These are phyloP conservation scores for Stenichneumon culpator DNA, from an alignment of 2,888 invertebrate genomes.

Conservation along the genomic window DNA sequence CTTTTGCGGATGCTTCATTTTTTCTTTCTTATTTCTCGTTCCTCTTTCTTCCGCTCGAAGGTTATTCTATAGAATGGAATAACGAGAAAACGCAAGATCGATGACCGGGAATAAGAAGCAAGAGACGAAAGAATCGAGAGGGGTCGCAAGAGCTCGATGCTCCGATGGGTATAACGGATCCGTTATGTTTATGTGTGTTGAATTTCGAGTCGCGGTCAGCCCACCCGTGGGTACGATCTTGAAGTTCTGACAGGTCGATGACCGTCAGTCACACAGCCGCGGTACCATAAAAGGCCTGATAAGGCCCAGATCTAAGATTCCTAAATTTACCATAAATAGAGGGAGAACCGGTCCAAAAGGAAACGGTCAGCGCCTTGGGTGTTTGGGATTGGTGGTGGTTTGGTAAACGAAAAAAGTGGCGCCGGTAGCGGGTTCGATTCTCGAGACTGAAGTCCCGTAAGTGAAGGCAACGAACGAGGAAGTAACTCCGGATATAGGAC, in stretches of 20 bases:
- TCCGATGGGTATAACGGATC: constrained; percentile 21
- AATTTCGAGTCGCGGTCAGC: background rate
- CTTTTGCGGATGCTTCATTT: constrained; percentile 11
- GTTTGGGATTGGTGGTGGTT: too few species aligned
- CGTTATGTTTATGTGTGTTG: background rate
- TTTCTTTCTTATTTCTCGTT: background rate
- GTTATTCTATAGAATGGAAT: background rate
- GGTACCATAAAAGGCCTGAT: background rate
- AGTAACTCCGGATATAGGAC: too few species aligned
- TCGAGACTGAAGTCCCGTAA: too few species aligned
- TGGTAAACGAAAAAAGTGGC: too few species aligned
- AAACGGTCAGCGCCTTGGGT: too few species aligned
- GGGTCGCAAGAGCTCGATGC: background rate
- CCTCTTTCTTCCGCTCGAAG: background rate
- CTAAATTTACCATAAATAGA: too few species aligned
- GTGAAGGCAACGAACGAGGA: too few species aligned
- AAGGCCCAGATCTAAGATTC: too few species aligned
- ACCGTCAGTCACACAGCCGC: background rate
- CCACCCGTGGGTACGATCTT: background rate
- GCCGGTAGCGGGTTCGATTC: too few species aligned
- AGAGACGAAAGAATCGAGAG: constrained; percentile 16
- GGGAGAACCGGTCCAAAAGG: too few species aligned
- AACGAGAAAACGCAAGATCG: constrained; percentile 13
- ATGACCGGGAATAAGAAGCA: constrained; percentile 26
- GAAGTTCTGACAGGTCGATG: background rate